Percentiles rank a stretch among this genome's conserved stretches.
Conservation (phyloP, 1,140 invertebrate genomes). For the Hylaeus volcanicus region DNA sequence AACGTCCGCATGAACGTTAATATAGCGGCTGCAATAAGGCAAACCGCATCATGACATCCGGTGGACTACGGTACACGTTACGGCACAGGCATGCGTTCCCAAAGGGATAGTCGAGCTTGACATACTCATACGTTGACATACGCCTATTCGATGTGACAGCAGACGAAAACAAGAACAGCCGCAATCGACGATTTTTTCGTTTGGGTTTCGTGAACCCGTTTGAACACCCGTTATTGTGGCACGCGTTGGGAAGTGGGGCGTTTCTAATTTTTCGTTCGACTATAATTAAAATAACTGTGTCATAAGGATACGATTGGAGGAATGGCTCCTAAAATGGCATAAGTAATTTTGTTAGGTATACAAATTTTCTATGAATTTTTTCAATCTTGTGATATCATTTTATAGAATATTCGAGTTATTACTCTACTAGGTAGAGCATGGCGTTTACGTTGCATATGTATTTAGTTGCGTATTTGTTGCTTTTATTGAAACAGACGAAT, state of each 20-base stretch:
- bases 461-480: too few species aligned
- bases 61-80: constrained; percentile 44
- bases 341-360: too few species aligned
- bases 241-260: neutral
- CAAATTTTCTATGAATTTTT: too few species aligned
- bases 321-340: too few species aligned
- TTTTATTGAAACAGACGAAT: too few species aligned
- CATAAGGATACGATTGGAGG: too few species aligned
- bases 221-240: neutral
- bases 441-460: too few species aligned
- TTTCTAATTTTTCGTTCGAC: neutral
- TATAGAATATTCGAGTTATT: too few species aligned
- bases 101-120: constrained; percentile 13
- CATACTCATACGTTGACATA: neutral
- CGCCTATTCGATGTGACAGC: neutral
- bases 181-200: neutral
- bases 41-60: constrained; percentile 59
- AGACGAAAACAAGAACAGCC: neutral
- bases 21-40: constrained; percentile 51
- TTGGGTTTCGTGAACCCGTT: neutral
- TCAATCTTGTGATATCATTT: too few species aligned
- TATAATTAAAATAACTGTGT: too few species aligned
- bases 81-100: constrained; percentile 40
- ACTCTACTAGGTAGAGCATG: too few species aligned
- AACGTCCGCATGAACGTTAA: constrained; percentile 53